These are phyloP conservation scores for Hippocampus guttulatus DNA, from an alignment of 2,113 vertebrate genomes.

Conservation along the genomic window DNA sequence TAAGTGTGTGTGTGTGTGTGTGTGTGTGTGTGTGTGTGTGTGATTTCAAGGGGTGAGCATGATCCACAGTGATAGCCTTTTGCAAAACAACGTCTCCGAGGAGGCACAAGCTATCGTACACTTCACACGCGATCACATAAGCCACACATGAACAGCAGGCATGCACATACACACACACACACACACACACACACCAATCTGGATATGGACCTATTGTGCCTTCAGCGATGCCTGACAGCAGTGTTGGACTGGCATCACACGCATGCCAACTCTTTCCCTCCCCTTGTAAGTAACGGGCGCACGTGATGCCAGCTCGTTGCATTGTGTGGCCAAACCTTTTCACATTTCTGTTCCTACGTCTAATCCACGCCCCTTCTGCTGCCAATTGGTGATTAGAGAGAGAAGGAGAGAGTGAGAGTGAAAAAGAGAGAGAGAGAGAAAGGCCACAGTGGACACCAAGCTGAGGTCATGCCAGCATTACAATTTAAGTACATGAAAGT, in stretches of 20 bases:
- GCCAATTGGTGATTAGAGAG: conserved; percentile 59
- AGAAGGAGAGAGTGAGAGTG: conserved; percentile 10
- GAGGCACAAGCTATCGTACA: conserved; percentile 48
- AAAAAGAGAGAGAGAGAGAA: conserved; percentile 28
- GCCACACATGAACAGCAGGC: conserved; percentile 22
- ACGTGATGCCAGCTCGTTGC: conserved; percentile 42
- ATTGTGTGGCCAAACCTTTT: conserved; percentile 58
- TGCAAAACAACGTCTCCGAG: conserved; percentile 49
- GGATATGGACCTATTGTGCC: conserved; percentile 57
- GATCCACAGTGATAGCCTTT: conserved; percentile 60
- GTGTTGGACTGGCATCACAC: conserved; percentile 55
- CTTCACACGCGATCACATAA: conserved; percentile 52
- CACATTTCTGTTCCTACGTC: conserved; percentile 47
- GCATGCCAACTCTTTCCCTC: conserved; percentile 38
- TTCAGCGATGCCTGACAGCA: conserved; percentile 54
- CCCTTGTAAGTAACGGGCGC: conserved; percentile 45
- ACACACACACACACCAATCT: conserved; percentile 48
- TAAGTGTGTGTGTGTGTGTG: conserved; percentile 13
- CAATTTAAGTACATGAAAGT: background rate
- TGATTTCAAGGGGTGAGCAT: conserved; percentile 56
- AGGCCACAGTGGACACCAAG: conserved; percentile 56
- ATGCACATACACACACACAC: conserved; percentile 13
- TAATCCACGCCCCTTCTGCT: conserved; percentile 62
- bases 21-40: conserved; percentile 19
- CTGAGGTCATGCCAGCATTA: conserved; percentile 44